Evolutionary conservation across 2,113 vertebrate genomes (phyloP).

Genomic region (Coturnix japonica): DNA sequence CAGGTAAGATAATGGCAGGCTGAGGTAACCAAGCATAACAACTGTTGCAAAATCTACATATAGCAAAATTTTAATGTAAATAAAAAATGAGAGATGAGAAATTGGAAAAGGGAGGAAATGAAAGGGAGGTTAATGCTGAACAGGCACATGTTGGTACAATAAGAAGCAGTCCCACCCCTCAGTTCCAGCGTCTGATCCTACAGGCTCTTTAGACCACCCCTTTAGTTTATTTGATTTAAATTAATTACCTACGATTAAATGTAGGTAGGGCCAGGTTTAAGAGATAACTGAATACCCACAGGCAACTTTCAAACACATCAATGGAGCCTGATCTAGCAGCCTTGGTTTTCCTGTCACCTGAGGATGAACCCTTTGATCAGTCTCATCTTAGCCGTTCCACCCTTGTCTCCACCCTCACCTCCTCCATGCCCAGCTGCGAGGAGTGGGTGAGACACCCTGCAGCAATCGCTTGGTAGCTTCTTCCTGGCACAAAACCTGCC

Average conservation of each 20-base stretch:
- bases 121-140: not conserved
- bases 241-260: not conserved
- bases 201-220: not conserved
- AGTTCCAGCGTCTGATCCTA: not conserved
- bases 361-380: not conserved
- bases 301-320: not conserved
- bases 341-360: accelerated
- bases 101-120: not conserved
- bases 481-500: not conserved
- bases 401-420: not conserved
- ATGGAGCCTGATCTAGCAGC: not conserved
- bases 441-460: not conserved
- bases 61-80: not conserved
- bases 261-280: not conserved
- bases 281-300: not conserved
- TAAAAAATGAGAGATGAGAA: not conserved
- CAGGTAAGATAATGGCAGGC: not conserved
- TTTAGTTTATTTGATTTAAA: not conserved
- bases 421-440: not conserved
- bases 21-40: not conserved
- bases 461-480: accelerated
- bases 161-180: not conserved
- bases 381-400: not conserved
- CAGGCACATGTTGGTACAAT: not conserved
- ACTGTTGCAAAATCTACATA: not conserved